phyloP scores from a whole-genome alignment of 2,888 invertebrate genomes.

The Apoderus coryli region DNA sequence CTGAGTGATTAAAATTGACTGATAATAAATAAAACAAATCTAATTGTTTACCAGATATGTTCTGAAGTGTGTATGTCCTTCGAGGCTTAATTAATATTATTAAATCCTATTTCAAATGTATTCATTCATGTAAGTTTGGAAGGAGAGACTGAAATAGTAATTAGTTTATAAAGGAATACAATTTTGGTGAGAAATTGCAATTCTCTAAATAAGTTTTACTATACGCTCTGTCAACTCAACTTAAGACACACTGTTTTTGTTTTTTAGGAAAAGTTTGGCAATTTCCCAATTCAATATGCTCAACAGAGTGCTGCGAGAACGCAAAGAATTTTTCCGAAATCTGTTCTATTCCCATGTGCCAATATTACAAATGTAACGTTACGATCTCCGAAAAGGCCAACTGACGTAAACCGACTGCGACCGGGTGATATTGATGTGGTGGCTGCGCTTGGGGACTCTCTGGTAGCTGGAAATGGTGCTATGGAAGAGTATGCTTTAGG shows the following conservation, averaged over 20 bases:
- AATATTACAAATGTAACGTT: constrained; percentile 26
- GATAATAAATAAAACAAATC: too few species aligned
- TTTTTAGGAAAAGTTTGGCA: constrained; percentile 20
- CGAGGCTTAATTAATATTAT: too few species aligned
- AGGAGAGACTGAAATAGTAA: too few species aligned
- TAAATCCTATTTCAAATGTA: too few species aligned
- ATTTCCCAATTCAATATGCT: constrained; percentile 35
- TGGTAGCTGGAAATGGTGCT: constrained; percentile 60
- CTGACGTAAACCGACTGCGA: constrained; percentile 50
- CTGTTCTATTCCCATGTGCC: constrained; percentile 45
- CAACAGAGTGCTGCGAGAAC: constrained; percentile 30
- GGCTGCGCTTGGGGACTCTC: constrained; percentile 56
- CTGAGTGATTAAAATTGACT: too few species aligned
- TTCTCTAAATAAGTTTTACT: too few species aligned
- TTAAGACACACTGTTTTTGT: constrained; percentile 1
- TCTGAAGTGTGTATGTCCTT: too few species aligned
- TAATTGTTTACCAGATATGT: too few species aligned
- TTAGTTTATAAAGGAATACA: too few species aligned
- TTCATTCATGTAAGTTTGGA: too few species aligned
- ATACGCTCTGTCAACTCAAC: too few species aligned
- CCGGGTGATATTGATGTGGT: constrained; percentile 59
- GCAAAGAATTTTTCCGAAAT: constrained; percentile 36
- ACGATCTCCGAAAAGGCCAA: constrained; percentile 34
- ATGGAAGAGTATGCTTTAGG: constrained; percentile 57
- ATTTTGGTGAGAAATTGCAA: too few species aligned